These are phyloP conservation scores for Cyphomyrus discorhynchus DNA, from an alignment of 2,113 vertebrate genomes.

Conservation along the genomic window DNA sequence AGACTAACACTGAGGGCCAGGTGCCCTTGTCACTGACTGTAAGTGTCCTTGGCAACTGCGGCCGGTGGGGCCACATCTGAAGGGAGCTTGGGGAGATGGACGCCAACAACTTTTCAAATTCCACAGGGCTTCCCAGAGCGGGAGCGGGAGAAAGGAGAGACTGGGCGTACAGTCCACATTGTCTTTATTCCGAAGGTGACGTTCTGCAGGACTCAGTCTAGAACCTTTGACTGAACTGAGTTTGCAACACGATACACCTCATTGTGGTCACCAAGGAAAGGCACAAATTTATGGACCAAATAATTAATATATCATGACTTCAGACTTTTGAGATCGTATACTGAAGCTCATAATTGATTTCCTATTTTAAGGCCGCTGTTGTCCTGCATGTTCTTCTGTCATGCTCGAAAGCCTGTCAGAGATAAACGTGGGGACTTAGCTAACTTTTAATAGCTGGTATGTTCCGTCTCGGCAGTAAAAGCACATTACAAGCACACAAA, in stretches of 20 bases:
- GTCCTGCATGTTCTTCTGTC: background rate
- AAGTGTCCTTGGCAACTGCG: background rate
- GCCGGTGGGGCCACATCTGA: background rate
- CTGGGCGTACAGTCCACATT: background rate
- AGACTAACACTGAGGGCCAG: background rate
- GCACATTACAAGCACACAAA: conserved; percentile 25
- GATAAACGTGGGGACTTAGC: background rate
- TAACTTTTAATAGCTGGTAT: conserved; percentile 28
- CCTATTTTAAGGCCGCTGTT: conserved; percentile 1
- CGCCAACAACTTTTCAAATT: background rate
- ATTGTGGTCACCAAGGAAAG: conserved; percentile 25
- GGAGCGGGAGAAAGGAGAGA: background rate
- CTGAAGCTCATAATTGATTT: background rate
- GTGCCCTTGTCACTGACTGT: background rate
- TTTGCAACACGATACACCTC: conserved; percentile 27
- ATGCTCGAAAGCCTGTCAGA: background rate
- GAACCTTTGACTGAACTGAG: conserved; percentile 28
- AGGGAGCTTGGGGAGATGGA: background rate
- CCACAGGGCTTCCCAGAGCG: background rate
- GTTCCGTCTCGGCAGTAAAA: conserved; percentile 25
- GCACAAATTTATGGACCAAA: background rate
- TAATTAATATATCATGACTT: background rate
- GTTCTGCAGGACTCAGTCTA: conserved; percentile 24
- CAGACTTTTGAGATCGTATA: background rate
- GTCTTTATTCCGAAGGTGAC: conserved; percentile 7